Conservation (phyloP, 1,140 invertebrate species). For the Anoplolepis gracilipes region DNA sequence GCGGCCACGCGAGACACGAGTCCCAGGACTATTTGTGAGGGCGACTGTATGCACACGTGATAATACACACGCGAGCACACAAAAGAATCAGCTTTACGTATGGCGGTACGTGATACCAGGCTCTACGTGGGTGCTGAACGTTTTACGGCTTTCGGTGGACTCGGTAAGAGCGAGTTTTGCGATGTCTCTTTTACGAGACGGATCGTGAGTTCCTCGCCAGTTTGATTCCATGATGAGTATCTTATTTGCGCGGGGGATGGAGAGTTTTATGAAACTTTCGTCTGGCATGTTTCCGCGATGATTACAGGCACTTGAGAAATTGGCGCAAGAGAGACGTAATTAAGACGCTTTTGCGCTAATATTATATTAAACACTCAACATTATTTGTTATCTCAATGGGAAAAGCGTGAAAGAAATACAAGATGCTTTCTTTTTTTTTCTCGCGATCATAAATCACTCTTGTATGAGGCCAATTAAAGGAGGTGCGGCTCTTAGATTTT, state of each 20-base stretch:
- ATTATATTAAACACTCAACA: slow-evolving; percentile 64
- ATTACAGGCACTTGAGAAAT: slow-evolving; percentile 37
- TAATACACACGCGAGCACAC: slow-evolving; percentile 67
- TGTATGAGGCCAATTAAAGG: slow-evolving; percentile 63
- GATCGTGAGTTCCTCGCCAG: not conserved
- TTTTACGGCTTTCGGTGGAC: slow-evolving; percentile 71
- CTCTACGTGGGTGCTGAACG: slow-evolving; percentile 72
- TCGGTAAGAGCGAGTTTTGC: slow-evolving; percentile 33
- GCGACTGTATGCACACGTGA: slow-evolving; percentile 73
- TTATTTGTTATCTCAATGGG: slow-evolving; percentile 64
- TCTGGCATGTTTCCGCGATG: slow-evolving; percentile 36
- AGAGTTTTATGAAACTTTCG: slow-evolving; percentile 54
- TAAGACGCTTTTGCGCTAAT: slow-evolving; percentile 40
- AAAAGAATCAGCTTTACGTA: slow-evolving; percentile 61
- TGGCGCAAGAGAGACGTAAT: slow-evolving; percentile 22
- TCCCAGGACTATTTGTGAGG: slow-evolving; percentile 43
- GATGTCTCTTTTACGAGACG: slow-evolving; percentile 21
- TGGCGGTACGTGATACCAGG: slow-evolving; percentile 70
- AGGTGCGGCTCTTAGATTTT: slow-evolving; percentile 60
- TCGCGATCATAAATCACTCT: slow-evolving; percentile 66
- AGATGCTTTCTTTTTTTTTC: slow-evolving; percentile 70
- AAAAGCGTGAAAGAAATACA: slow-evolving; percentile 45
- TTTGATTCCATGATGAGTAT: slow-evolving; percentile 60
- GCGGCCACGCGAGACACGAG: slow-evolving; percentile 10
- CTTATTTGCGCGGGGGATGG: slow-evolving; percentile 40